A percentile compares a stretch with the other conserved stretches of the same genome.
Conservation (phyloP, 1,140 invertebrate genomes). For the Brachionus calyciflorus region DNA sequence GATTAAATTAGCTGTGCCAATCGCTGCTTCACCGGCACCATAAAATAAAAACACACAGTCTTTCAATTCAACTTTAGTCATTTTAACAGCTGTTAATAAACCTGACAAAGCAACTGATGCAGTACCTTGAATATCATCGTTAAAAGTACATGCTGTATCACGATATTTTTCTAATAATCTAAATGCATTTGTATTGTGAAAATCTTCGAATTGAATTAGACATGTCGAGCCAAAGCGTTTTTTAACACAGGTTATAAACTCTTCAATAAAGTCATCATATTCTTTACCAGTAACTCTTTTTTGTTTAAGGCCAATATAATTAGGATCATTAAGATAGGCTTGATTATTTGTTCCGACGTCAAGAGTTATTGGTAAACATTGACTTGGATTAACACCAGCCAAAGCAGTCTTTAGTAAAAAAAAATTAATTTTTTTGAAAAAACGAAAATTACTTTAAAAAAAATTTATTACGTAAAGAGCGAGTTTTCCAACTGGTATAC, state of each 20-base stretch:
- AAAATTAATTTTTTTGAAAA: constrained; percentile 48
- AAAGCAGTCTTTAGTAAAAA: constrained; percentile 50
- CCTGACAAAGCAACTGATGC: constrained; percentile 87
- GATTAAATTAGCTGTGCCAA: constrained; percentile 82
- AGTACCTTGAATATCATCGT: constrained; percentile 92
- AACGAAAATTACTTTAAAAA: constrained; percentile 84
- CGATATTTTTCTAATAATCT: constrained; percentile 74
- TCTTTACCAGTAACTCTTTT: constrained; percentile 30
- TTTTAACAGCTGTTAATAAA: constrained; percentile 73
- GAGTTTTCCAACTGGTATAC: constrained; percentile 89
- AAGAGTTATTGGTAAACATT: constrained; percentile 48
- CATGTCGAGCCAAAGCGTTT: constrained; percentile 55
- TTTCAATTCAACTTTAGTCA: constrained; percentile 73
- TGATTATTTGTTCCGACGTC: constrained; percentile 35
- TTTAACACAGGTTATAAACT: constrained; percentile 48
- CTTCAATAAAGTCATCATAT: constrained; percentile 50
- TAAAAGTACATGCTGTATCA: constrained; percentile 83
- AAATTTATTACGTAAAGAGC: constrained; percentile 84
- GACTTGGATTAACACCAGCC: constrained; percentile 55
- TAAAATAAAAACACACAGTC: constrained; percentile 84
- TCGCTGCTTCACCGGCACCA: constrained; percentile 83
- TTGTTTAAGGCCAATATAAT: constrained; percentile 46
- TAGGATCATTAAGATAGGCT: constrained; percentile 24
- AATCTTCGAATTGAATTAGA: constrained; percentile 85
- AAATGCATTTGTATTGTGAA: constrained; percentile 88